Evolutionary conservation across 2,888 invertebrate species (phyloP), one percentile per base, ranked within the genome.

Genomic region (Agrilus cyanescens): DNA sequence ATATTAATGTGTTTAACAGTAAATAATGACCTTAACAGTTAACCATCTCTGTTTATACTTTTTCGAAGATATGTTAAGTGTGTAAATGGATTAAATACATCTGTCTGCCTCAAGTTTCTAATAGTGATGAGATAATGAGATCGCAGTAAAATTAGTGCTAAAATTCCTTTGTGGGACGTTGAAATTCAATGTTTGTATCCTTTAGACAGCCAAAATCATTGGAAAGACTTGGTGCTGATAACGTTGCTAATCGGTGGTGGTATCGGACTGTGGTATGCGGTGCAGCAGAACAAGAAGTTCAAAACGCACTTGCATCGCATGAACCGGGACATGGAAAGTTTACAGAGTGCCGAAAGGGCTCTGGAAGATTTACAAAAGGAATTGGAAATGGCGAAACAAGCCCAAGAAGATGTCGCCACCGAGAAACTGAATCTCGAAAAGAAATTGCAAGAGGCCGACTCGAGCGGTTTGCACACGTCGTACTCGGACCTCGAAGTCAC

Each of bases 271-370:
- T 94, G 90, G 88, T 89, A 90, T 65, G 93, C 89, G 20, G 82
- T 88, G 65, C 80, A 85, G 44, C 91, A 94, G 53, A 88, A 91
- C 61, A 87, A 89, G 59, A 84, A 82, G 58, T 89, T 89, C 31
- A 84, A 88, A 56, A 74, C 75, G 48, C 87, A 96, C 63, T 74
- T 97, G 48, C 80, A 82, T 52, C 80, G 89, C 46, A 94, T 98
- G 91, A 83, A 93, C 63, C 80, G 83, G 51, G 91, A 95, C 56
- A 90, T 95, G 87, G 93, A 93, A 59, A 84, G 87, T 55, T 73
- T 93, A 50, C 82, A 89, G 56, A 84, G 82, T 58, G 94, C 94
- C 1, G 94, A 95, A 67, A 76, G 86, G 58, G 85, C 87, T 7
- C 70, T 95, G 31, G 81, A 83, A 58, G 83, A 86, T 60, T 75